phyloP scores from a whole-genome alignment of 2,888 invertebrate genomes.

The Eilema depressum region DNA sequence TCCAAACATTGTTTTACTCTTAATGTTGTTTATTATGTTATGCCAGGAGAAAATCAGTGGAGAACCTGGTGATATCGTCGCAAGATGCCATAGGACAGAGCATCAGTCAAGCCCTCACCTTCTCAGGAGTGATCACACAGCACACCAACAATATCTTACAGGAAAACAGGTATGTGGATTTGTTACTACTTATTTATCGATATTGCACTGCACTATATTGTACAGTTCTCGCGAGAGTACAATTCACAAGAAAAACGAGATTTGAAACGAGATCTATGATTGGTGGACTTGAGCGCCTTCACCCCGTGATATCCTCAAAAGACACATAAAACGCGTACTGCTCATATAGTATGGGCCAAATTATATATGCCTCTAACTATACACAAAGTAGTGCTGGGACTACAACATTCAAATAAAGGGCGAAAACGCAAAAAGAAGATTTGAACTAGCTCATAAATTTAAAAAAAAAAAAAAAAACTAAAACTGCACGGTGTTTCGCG shows the following conservation, averaged over 20 bases:
- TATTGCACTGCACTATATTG: background rate
- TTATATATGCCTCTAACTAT: too few relatives aligned
- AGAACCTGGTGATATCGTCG: constrained; percentile 88
- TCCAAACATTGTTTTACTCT: too few relatives aligned
- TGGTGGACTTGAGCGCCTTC: too few relatives aligned
- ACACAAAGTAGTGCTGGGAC: background rate
- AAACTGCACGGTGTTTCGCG: too few relatives aligned
- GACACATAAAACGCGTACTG: too few relatives aligned
- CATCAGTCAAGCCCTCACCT: constrained; percentile 88
- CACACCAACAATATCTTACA: constrained; percentile 79
- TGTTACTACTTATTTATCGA: background rate
- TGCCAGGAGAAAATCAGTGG: constrained; percentile 89
- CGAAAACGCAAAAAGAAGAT: too few relatives aligned
- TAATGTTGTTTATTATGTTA: constrained; percentile 6
- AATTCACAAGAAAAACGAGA: background rate
- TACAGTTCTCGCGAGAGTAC: background rate
- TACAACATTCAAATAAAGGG: too few relatives aligned
- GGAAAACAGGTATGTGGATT: constrained; percentile 73
- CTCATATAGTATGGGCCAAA: too few relatives aligned
- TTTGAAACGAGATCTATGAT: too few relatives aligned
- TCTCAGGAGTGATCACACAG: constrained; percentile 84
- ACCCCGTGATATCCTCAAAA: too few relatives aligned
- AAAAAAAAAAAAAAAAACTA: too few relatives aligned
- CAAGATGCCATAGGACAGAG: constrained; percentile 89
- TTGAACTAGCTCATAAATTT: too few relatives aligned